Percentiles rank a stretch among this genome's conserved stretches.
Conservation (phyloP, 37 sponge, comb jelly and placozoan species). For the Halichondria panicea region DNA sequence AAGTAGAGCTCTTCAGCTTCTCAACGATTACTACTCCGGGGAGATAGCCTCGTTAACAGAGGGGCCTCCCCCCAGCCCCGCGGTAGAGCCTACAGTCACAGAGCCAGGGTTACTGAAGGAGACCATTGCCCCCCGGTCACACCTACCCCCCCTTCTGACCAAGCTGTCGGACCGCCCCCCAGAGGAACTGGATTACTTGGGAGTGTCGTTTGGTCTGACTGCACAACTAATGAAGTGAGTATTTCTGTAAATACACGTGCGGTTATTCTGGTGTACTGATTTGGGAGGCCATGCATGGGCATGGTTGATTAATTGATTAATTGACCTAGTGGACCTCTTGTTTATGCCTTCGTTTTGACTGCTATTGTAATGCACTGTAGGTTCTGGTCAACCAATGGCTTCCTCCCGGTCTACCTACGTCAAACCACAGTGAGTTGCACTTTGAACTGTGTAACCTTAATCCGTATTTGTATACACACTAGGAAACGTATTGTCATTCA, state of each 20-base stretch:
- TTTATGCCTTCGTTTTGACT: background rate
- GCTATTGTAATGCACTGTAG: conserved; percentile 19
- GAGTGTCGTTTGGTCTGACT: conserved; percentile 81
- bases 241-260: background rate
- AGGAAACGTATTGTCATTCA: too few species aligned
- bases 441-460: too few species aligned
- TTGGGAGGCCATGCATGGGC: background rate
- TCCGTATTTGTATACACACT: too few species aligned
- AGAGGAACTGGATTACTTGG: conserved; percentile 85
- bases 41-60: conserved; percentile 50
- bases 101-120: conserved; percentile 48
- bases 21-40: conserved; percentile 80
- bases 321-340: background rate
- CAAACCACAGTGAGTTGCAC: conserved; percentile 91
- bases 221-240: conserved; percentile 13
- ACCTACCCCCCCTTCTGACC: conserved; percentile 84
- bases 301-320: background rate
- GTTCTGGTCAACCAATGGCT: conserved; percentile 90
- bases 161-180: conserved; percentile 74
- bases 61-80: background rate
- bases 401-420: conserved; percentile 83
- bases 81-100: background rate
- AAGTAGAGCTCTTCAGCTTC: conserved; percentile 73
- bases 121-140: conserved; percentile 65
- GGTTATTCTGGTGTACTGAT: background rate